Percentiles rank a stretch among this genome's conserved stretches.
phyloP scores from a whole-genome alignment of 2,797 vertebrate genomes.

The Rousettus madagascariensis region DNA sequence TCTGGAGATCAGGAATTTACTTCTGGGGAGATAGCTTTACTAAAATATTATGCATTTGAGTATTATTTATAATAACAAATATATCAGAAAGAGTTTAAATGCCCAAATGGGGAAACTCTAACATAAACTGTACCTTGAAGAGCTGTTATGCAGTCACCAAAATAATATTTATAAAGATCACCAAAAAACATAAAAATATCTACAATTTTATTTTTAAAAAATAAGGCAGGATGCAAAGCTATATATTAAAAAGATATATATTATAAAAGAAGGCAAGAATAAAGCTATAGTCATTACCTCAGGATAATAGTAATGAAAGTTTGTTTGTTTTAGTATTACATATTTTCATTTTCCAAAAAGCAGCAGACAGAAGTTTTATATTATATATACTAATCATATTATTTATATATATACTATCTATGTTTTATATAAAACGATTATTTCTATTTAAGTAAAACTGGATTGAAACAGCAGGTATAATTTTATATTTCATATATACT shows the following conservation, averaged over 20 bases:
- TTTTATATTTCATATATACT: no score
- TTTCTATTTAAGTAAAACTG: background rate
- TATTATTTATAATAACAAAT: background rate
- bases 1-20: background rate
- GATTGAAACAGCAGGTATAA: background rate
- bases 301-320: background rate
- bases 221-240: background rate
- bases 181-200: background rate
- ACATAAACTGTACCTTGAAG: background rate
- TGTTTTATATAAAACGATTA: background rate
- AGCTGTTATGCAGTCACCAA: background rate
- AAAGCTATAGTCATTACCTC: background rate
- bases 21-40: background rate
- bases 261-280: background rate
- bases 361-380: background rate
- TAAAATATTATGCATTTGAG: background rate
- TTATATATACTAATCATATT: background rate
- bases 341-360: background rate
- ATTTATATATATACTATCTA: background rate
- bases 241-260: background rate
- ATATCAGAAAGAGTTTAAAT: background rate
- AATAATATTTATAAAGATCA: background rate
- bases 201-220: background rate
- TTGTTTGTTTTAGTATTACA: background rate
- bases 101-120: background rate